Conservation (phyloP, 2,888 invertebrate species). For the Melitaea athalia region DNA sequence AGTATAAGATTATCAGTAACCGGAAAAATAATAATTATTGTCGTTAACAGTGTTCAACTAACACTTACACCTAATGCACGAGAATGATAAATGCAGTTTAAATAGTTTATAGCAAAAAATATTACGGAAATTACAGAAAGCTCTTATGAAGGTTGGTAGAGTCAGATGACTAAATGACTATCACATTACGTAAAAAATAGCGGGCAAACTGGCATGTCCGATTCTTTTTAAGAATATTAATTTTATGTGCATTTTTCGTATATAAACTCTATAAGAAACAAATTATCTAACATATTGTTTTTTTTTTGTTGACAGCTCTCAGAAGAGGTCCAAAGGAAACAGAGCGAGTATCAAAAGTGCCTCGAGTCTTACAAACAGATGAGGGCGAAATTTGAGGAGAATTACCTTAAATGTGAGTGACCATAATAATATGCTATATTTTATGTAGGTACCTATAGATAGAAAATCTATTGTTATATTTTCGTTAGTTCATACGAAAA, state of each 20-base stretch:
- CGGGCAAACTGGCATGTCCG: too few species aligned
- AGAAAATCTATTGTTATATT: not conserved
- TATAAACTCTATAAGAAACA: too few species aligned
- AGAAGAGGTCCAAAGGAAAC: conserved; percentile 93
- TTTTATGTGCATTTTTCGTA: too few species aligned
- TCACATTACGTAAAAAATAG: too few species aligned
- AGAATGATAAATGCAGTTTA: too few species aligned
- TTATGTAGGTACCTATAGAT: not conserved
- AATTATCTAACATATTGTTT: not conserved
- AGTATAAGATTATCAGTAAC: too few species aligned
- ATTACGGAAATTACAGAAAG: not conserved
- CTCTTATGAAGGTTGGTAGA: not conserved
- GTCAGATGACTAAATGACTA: not conserved
- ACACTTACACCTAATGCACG: too few species aligned
- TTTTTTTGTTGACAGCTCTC: conserved; percentile 86
- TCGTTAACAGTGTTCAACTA: too few species aligned
- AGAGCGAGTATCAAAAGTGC: conserved; percentile 95
- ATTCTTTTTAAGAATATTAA: not conserved
- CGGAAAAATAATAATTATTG: too few species aligned
- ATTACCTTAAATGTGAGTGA: conserved; percentile 93
- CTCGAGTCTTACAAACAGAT: conserved; percentile 93
- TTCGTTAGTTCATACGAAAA: not conserved
- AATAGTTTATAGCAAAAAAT: not conserved
- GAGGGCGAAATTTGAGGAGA: conserved; percentile 95
- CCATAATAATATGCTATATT: not conserved